phyloP scores from a whole-genome alignment of 2,113 vertebrate species.

The Proterorhinus semilunaris region DNA sequence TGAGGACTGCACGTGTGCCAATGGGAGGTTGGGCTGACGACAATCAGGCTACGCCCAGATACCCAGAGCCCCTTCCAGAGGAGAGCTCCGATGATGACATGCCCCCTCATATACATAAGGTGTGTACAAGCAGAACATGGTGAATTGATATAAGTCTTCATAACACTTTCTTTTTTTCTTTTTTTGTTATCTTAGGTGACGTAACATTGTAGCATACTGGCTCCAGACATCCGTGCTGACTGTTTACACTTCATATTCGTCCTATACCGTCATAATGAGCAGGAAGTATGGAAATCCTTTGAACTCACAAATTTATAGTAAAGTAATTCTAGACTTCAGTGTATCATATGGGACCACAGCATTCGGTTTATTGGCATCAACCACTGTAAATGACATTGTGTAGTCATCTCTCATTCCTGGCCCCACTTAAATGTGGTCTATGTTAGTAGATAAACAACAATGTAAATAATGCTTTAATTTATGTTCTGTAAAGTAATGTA shows the following conservation, averaged over 20 bases:
- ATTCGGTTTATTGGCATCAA: not conserved
- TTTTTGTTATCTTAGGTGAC: slow-evolving; percentile 45
- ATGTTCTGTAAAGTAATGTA: not conserved
- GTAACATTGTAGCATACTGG: slow-evolving; percentile 37
- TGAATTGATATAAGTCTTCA: not conserved
- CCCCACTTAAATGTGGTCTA: not conserved
- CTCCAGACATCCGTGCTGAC: not conserved
- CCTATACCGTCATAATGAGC: not conserved
- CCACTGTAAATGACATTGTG: slow-evolving; percentile 2
- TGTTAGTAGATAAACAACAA: not conserved
- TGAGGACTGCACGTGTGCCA: slow-evolving; percentile 84
- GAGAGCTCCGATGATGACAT: slow-evolving; percentile 93
- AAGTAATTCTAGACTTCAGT: not conserved
- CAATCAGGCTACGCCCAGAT: slow-evolving; percentile 72
- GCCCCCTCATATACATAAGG: slow-evolving; percentile 92
- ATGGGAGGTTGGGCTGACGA: slow-evolving; percentile 96
- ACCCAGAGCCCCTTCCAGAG: slow-evolving; percentile 88
- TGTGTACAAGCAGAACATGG: slow-evolving; percentile 36
- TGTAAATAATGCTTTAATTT: not conserved
- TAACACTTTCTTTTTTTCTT: not conserved
- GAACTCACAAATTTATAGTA: not conserved
- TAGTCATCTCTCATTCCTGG: not conserved
- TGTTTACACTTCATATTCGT: not conserved
- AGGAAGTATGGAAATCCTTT: not conserved
- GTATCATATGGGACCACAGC: not conserved